Evolutionary conservation across 2,797 vertebrate species (phyloP), one percentile per base, ranked within the genome.

Genomic region (Melanotaenia maccullochi): DNA sequence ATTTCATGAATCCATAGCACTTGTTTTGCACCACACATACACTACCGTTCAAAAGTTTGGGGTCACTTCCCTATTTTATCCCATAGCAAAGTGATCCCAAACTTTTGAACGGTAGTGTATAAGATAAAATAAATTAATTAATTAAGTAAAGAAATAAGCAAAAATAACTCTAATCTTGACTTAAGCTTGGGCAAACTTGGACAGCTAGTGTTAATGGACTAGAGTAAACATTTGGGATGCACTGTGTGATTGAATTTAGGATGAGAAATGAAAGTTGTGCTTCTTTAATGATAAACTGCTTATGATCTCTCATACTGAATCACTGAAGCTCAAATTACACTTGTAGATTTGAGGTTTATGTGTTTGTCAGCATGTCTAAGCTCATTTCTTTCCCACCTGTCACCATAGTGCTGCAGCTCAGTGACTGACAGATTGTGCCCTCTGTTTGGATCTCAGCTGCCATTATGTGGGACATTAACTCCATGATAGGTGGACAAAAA

Each of bases 401-500:
- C 92, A 89, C 60, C 66, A 56, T 28, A 61, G 67, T 60, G 85
- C 80, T 77, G 74, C 86, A 88, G 84, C 81, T 88, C 87, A 84
- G 74, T 75, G 80, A 74, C 80, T 91, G 90, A 93, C 74, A 82
- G 88, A 92, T 90, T 38, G 75, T 81, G 71, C 42, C 12, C 73
- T 83, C 81, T 86, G 86, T 89, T 87, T 85, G 88, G 87, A 75
- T 84, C 68, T 56, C 16, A 20, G 65, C 83, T 62, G 75, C 79
- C 59, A 58, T 18, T 84, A 78, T 13, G 25, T 62, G 78, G 90
- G 79, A 91, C 89, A 92, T 93, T 92, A 91, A 79, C 77, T 72
- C 57, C 72, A 51, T 86, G 87, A 90, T 77, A 86, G 79, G 86
- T 88, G 73, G 66, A 77, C 24, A 38, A 33, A 81, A 71, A 65